phyloP scores from a whole-genome alignment of 2,113 vertebrate genomes.

The pig (Sus scrofa) region T2T-Sscrofa CM000824.6:207197501-207198000 shows the following conservation, averaged over 20 bases:
- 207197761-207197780: not conserved
- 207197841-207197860: not conserved
- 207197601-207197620: not conserved
- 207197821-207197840: not conserved
- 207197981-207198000: not conserved
- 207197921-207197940: not conserved
- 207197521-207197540: not conserved
- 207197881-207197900: not conserved
- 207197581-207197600: not conserved
- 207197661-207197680: not conserved
- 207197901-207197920: not conserved
- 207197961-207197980: not conserved
- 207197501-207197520: not conserved
- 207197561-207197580: not conserved
- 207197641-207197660: not conserved
- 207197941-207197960: not conserved
- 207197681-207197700: not conserved
- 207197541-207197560: not conserved
- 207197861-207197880: not conserved
- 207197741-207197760: not conserved
- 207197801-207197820: not conserved
- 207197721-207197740: not conserved
- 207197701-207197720: not conserved
- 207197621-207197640: not conserved
- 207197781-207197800: not conserved